A percentile compares a stretch with the other conserved stretches of the same genome.
These are phyloP conservation scores for Margarornis squamiger DNA, from an alignment of 2,797 vertebrate species.

Conservation along the genomic window DNA sequence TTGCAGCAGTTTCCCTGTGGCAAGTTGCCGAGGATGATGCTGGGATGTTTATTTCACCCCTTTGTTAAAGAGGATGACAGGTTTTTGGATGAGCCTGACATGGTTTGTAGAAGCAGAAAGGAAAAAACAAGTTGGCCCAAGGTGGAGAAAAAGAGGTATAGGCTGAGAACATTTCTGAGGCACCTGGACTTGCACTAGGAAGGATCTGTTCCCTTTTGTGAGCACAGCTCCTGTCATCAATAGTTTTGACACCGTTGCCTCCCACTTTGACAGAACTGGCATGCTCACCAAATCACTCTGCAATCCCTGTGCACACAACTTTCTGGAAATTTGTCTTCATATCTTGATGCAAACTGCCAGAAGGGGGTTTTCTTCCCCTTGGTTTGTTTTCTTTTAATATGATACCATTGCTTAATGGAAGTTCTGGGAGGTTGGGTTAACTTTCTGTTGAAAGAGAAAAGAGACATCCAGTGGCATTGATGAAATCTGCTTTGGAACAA, in stretches of 20 bases:
- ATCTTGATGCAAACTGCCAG: not conserved
- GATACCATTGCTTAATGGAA: not conserved
- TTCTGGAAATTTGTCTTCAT: slow-evolving; percentile 20
- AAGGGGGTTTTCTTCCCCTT: not conserved
- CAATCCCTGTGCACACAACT: not conserved
- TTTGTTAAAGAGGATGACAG: slow-evolving; percentile 46
- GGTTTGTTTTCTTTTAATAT: slow-evolving; percentile 39
- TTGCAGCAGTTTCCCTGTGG: slow-evolving; percentile 55
- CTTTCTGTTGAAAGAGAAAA: slow-evolving; percentile 22
- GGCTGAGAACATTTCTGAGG: slow-evolving; percentile 8
- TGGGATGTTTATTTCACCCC: slow-evolving; percentile 51
- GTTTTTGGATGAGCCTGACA: slow-evolving; percentile 25
- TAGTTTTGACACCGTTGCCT: not conserved
- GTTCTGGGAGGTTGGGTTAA: not conserved
- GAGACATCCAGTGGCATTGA: not conserved
- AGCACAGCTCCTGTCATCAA: not conserved
- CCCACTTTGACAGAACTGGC: slow-evolving; percentile 23
- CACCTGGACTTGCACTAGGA: slow-evolving; percentile 14
- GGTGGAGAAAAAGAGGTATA: not conserved
- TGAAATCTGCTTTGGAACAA: slow-evolving; percentile 5
- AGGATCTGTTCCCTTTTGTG: slow-evolving; percentile 3
- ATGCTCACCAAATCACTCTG: slow-evolving; percentile 6
- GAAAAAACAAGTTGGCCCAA: slow-evolving; percentile 18
- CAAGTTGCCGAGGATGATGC: slow-evolving; percentile 29
- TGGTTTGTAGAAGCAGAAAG: not conserved